Percentiles rank a stretch among this genome's conserved stretches.
These are phyloP conservation scores for Stenodera caucasica DNA, from an alignment of 2,888 invertebrate genomes.

Conservation along the genomic window DNA sequence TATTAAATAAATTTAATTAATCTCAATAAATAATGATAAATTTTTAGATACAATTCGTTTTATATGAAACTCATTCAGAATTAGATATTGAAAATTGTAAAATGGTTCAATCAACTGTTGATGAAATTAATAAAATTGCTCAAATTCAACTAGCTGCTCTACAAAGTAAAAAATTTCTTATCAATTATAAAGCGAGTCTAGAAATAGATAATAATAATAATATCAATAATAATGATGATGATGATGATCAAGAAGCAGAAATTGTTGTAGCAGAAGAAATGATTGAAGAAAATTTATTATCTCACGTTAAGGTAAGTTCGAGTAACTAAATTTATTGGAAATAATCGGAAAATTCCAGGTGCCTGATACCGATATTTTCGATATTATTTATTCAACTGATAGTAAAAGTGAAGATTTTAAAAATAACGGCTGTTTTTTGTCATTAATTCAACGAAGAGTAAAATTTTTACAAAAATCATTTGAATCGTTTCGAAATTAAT, in stretches of 20 bases:
- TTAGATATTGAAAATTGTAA: conserved; percentile 73
- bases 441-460: conserved; percentile 69
- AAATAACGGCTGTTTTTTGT: conserved; percentile 68
- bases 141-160: conserved; percentile 66
- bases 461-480: conserved; percentile 14
- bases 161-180: conserved; percentile 50
- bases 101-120: conserved; percentile 69
- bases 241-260: conserved; percentile 4
- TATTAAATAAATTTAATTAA: conserved; percentile 2
- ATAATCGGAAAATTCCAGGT: conserved; percentile 55
- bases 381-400: conserved; percentile 61
- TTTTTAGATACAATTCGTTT: conserved; percentile 70
- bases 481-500: neutral
- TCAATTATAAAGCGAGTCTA: too few relatives aligned
- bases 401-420: conserved; percentile 55
- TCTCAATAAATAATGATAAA: neutral
- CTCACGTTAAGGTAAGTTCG: neutral
- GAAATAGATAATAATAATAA: too few relatives aligned
- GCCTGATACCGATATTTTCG: conserved; percentile 72
- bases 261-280: conserved; percentile 14
- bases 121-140: conserved; percentile 71
- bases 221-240: conserved; percentile 46
- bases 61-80: conserved; percentile 82
- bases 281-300: neutral
- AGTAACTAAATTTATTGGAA: too few relatives aligned